Base-by-base conservation (phyloP, 2,888 invertebrate species). In the Fragum fragum region DNA sequence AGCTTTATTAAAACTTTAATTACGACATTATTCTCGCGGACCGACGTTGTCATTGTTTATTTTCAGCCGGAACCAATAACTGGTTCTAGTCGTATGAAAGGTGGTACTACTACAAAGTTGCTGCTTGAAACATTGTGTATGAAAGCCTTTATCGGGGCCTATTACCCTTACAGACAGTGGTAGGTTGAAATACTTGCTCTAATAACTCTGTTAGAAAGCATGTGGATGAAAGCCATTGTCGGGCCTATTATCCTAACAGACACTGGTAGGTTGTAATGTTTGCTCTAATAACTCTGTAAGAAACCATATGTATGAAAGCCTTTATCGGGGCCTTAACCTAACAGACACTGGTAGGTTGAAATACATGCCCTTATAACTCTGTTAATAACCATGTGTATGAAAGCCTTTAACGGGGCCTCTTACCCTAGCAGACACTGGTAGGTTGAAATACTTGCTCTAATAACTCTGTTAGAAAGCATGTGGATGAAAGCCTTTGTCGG, bases 11-110 rank as follows among this genome's bases (percentile, higher is more conserved):
- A n/a, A n/a, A n/a, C n/a, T n/a, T n/a, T n/a, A n/a, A n/a, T n/a
- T n/a, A n/a, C n/a, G n/a, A n/a, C n/a, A n/a, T n/a, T n/a, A n/a
- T n/a, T n/a, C n/a, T n/a, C n/a, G n/a, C n/a, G n/a, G n/a, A n/a
- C n/a, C n/a, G n/a, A n/a, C n/a, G n/a, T n/a, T n/a, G n/a, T n/a
- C n/a, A n/a, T n/a, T n/a, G n/a, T 69, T 70, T 29, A 32, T 53
- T 73, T 81, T 3, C 75, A 91, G 93, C 94, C 94, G 1, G 94
- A 95, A 72, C 92, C 94, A 3, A 92, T 95, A 29, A 92, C 94
- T 14, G 95, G 95, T 1, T 94, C 94, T 3, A 93, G 93, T 73
- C 85, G 95, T 47, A 93, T 95, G 93, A 95, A 95, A 84, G 90
- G 93, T 59, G 95, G 94, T 5, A 91, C 93, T 1, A 93, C 94